Evolutionary conservation across 2,888 invertebrate species (phyloP), one percentile per base, ranked within the genome.

Genomic region (Trichopria drosophilae): DNA sequence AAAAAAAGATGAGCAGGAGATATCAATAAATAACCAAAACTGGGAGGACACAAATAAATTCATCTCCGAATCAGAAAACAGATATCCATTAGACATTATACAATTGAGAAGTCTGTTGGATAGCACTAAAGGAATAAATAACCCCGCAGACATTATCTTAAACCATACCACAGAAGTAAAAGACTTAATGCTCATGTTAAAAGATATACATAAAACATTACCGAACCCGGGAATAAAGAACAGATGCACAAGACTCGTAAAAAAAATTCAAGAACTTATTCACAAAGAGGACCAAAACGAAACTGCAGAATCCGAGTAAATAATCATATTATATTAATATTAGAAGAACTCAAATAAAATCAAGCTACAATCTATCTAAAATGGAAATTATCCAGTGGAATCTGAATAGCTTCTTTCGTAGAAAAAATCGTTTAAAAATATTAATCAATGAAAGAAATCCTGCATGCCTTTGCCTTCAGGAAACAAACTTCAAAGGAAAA

Each of bases 181-280:
- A 28, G 6, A 13, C 13, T 13, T 28, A 28, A n/a, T 45, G 15
- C 35, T 36, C 9, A 26, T 23, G 36, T 36, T 36, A 16, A 18
- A 19, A 35, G 28, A 34, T 12, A 9, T 36, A 18, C 36, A 45
- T 20, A 18, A 34, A n/a, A 35, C 26, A 22, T 10, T 36, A 4
- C 36, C 45, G n/a, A 36, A 45, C 16, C 28, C 35, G 2, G 45
- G 36, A 9, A 34, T 35, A n/a, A 45, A 45, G 15, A 28, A n/a
- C 19, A 24, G 36, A 3, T 36, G 35, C 36, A 28, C 36, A 24
- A 23, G 45, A 16, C 23, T 36, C 7, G 9, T 28, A n/a, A n/a
- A 36, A 45, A 28, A 45, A 36, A 28, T 24, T 36, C 4, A 43
- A 43, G n/a, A n/a, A n/a, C n/a, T n/a, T n/a, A n/a, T n/a, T n/a